Conservation (phyloP, 2,888 invertebrate genomes). For the Tenodera sinensis region DNA sequence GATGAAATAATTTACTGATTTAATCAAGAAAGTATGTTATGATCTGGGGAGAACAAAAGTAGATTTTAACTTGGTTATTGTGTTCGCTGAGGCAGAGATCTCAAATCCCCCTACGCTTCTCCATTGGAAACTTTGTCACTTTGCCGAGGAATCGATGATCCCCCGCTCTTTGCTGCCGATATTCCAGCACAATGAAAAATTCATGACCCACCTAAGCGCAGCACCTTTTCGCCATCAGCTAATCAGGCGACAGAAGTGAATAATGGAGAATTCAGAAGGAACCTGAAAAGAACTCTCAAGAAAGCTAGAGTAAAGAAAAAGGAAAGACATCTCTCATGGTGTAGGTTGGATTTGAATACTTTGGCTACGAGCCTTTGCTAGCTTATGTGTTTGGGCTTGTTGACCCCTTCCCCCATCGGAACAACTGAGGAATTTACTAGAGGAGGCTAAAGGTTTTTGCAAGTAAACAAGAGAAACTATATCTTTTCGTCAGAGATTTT, state of each 20-base stretch:
- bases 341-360: neutral
- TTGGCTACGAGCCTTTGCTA: neutral
- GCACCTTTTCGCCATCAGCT: neutral
- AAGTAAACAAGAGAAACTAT: too few relatives aligned
- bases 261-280: neutral
- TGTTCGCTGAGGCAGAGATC: neutral
- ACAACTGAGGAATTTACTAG: too few relatives aligned
- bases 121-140: neutral
- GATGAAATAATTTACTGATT: neutral
- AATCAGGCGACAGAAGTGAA: slow-evolving; percentile 13
- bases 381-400: neutral
- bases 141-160: neutral
- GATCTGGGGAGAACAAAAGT: neutral
- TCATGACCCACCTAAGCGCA: slow-evolving; percentile 13
- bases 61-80: neutral
- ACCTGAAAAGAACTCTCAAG: neutral
- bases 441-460: too few relatives aligned
- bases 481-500: too few relatives aligned
- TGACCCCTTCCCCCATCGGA: neutral
- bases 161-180: neutral
- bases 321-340: neutral
- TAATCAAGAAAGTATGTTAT: neutral
- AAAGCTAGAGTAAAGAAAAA: neutral
- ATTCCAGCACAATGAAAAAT: slow-evolving; percentile 13
- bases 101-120: neutral